Evolutionary conservation across 2,113 vertebrate species (phyloP).

Genomic region (Pogonocichla stellata): DNA sequence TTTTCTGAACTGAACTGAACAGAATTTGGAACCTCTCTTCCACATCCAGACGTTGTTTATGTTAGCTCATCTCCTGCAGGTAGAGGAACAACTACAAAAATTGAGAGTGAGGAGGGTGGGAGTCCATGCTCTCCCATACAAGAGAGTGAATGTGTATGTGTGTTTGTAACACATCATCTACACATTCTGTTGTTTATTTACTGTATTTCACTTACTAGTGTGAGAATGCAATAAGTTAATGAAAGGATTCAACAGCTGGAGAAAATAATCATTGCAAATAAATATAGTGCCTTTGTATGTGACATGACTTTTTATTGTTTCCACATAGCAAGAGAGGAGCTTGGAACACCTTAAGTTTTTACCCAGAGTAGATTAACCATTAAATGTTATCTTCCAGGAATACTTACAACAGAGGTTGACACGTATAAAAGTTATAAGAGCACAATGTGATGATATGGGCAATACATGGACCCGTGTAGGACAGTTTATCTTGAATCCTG

Average conservation of each 20-base stretch:
- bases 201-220: neutral
- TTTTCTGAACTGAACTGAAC: neutral
- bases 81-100: neutral
- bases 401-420: neutral
- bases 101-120: neutral
- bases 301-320: neutral
- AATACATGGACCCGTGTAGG: neutral
- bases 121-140: neutral
- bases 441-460: neutral
- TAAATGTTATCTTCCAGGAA: neutral
- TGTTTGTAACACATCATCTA: neutral
- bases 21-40: neutral
- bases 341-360: neutral
- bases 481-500: neutral
- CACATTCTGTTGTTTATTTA: conserved; percentile 13
- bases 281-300: neutral
- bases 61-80: neutral
- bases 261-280: neutral
- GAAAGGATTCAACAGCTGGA: conserved; percentile 1
- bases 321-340: neutral
- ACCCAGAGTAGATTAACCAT: neutral
- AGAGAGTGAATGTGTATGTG: neutral
- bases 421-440: neutral
- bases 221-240: neutral
- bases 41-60: neutral